Conservation (phyloP, 2,113 vertebrate genomes). For the Pheucticus melanocephalus region DNA sequence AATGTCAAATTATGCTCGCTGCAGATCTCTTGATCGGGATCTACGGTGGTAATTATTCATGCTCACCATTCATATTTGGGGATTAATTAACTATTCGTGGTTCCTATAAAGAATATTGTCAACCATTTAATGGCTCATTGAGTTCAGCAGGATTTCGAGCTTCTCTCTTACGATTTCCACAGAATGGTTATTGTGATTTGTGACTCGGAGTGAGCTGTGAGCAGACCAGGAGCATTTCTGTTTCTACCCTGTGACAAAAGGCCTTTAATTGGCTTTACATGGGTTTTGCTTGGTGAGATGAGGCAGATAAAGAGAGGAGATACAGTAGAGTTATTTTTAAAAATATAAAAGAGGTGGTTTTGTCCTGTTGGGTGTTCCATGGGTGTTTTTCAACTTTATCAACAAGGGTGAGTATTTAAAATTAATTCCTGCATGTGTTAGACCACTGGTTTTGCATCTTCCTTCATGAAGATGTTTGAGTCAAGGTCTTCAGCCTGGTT, state of each 20-base stretch:
- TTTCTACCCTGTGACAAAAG: slow-evolving; percentile 4
- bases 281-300: background rate
- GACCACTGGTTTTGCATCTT: background rate
- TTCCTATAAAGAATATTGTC: slow-evolving; percentile 67
- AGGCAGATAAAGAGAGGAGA: background rate
- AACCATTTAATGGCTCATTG: slow-evolving; percentile 67
- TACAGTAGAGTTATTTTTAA: background rate
- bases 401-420: background rate
- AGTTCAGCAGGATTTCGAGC: slow-evolving; percentile 42
- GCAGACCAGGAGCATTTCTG: background rate
- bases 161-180: slow-evolving; percentile 9
- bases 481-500: background rate
- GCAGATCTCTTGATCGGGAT: background rate
- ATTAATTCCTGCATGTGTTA: background rate
- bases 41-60: background rate
- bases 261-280: background rate
- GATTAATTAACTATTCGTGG: slow-evolving; percentile 63
- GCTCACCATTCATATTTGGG: slow-evolving; percentile 31
- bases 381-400: background rate
- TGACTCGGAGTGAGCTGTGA: slow-evolving; percentile 30
- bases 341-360: background rate
- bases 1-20: background rate
- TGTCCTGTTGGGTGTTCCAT: rapidly evolving
- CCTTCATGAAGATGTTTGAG: background rate
- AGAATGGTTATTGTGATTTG: slow-evolving; percentile 60